Percentiles rank a stretch among this genome's conserved stretches.
Evolutionary conservation across 2,888 invertebrate genomes (phyloP).

Genomic region (Tachina lurida): DNA sequence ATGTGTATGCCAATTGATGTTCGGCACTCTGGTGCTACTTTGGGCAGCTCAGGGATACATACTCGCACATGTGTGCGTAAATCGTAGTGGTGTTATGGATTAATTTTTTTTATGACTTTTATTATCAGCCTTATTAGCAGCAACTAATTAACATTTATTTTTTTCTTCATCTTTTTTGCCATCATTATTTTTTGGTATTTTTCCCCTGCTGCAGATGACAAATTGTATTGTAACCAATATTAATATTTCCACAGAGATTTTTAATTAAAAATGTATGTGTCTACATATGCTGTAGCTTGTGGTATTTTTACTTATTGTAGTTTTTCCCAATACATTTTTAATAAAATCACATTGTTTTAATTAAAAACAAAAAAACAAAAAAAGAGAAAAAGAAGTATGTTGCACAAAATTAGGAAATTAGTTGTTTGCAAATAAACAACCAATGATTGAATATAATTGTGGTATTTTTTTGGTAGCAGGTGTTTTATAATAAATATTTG

Average conservation of each 20-base stretch:
- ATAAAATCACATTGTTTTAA: conserved; percentile 39
- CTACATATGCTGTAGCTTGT: not conserved
- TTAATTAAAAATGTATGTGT: conserved; percentile 37
- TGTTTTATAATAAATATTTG: conserved; percentile 3
- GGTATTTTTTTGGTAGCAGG: conserved; percentile 39
- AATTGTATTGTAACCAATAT: conserved; percentile 38
- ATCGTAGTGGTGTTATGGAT: conserved; percentile 16
- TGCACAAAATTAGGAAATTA: conserved; percentile 21
- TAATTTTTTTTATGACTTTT: conserved; percentile 8
- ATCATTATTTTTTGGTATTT: conserved; percentile 9
- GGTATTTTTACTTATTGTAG: not conserved
- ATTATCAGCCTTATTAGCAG: conserved; percentile 54
- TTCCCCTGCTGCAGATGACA: not conserved
- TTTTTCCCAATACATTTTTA: not conserved
- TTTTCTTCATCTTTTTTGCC: conserved; percentile 7
- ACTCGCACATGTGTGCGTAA: not conserved
- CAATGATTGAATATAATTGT: conserved; percentile 37
- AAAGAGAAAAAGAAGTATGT: not conserved
- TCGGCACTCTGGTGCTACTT: no score
- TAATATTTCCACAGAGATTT: conserved; percentile 49
- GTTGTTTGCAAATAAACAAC: conserved; percentile 3
- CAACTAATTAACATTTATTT: conserved; percentile 36
- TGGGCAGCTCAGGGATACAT: not conserved
- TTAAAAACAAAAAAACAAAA: conserved; percentile 17
- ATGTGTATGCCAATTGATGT: no score